Conservation (phyloP, 2,113 vertebrate genomes). For the Trogon melanurus region DNA sequence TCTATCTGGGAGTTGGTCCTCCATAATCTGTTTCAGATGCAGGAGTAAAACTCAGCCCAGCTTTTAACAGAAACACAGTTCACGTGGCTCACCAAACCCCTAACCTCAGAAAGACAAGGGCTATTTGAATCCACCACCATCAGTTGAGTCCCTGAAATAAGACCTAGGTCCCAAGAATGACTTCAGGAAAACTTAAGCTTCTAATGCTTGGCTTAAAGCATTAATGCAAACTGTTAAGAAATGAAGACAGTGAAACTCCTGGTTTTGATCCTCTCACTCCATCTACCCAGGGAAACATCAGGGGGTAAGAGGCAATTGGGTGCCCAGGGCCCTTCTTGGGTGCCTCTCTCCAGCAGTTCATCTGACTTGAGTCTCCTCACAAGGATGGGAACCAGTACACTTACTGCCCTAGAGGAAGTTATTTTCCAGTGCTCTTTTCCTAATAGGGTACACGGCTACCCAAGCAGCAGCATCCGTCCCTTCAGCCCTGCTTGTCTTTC, state of each 20-base stretch:
- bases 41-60: neutral
- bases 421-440: neutral
- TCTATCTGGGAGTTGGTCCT: neutral
- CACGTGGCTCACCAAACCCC: neutral
- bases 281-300: neutral
- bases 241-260: neutral
- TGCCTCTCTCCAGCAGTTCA: neutral
- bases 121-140: neutral
- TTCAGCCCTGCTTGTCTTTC: neutral
- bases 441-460: neutral
- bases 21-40: neutral
- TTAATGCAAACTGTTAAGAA: neutral
- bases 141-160: neutral
- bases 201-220: neutral
- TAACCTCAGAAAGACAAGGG: neutral
- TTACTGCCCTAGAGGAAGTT: neutral
- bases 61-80: neutral
- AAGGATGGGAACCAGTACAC: neutral
- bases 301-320: neutral
- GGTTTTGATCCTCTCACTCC: neutral
- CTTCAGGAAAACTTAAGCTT: neutral
- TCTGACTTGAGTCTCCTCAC: neutral
- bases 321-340: neutral
- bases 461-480: neutral
- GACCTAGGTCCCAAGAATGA: neutral